Conservation (phyloP, 2,113 vertebrate species). For the Lates calcarifer region DNA sequence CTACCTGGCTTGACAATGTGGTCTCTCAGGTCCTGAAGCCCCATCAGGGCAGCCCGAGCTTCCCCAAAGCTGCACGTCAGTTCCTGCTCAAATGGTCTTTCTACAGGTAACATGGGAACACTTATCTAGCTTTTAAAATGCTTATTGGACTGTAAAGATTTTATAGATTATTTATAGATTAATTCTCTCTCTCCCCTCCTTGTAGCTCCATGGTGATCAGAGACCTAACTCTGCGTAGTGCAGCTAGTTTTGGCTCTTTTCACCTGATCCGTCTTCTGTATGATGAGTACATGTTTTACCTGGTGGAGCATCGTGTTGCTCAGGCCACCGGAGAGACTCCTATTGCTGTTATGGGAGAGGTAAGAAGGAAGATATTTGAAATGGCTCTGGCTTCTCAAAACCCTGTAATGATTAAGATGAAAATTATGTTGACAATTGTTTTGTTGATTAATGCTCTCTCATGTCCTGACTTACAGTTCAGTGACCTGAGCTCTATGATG, state of each 20-base stretch:
- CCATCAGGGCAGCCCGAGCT: conserved; percentile 92
- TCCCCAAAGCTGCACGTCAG: conserved; percentile 96
- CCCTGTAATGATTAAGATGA: background rate
- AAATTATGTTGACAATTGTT: background rate
- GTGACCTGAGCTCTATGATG: conserved; percentile 92
- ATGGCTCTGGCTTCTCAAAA: background rate
- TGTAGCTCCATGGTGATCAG: conserved; percentile 98
- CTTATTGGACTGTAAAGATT: background rate
- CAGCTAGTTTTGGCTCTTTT: conserved; percentile 97
- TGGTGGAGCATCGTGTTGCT: conserved; percentile 97
- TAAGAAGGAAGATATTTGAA: conserved; percentile 68
- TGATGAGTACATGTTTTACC: conserved; percentile 99
- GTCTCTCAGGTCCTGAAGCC: conserved; percentile 95
- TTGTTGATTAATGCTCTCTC: conserved; percentile 21
- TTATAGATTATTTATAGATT: background rate
- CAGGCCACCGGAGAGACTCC: conserved; percentile 96
- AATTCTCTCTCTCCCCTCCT: background rate
- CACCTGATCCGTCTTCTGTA: conserved; percentile 98
- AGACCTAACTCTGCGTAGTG: conserved; percentile 96
- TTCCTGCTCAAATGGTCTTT: conserved; percentile 99
- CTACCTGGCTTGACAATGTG: conserved; percentile 95
- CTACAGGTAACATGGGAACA: conserved; percentile 89
- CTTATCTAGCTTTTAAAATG: background rate
- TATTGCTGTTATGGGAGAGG: conserved; percentile 98
- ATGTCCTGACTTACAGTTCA: conserved; percentile 88